Evolutionary conservation across 2,113 vertebrate genomes (phyloP), one percentile per base, ranked within the genome.

Genomic region (Dipodomys ordii): DNA sequence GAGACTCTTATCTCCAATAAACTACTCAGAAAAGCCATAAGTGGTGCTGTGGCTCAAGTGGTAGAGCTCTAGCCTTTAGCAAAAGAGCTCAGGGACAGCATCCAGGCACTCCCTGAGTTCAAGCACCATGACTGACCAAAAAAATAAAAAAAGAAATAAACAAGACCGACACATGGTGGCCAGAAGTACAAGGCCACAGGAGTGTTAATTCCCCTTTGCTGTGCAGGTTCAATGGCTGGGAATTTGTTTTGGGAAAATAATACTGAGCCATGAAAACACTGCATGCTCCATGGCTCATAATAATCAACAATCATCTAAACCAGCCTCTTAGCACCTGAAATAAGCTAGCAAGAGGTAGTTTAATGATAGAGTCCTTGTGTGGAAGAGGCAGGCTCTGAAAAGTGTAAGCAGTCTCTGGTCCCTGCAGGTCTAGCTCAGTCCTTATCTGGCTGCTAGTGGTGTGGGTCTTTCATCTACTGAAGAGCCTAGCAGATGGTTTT

Each of bases 401-500:
- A 39, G 35, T 30, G 35, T 68, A 6, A 27, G 2, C 22, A 7
- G 18, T 44, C 82, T 27, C 25, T 27, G 16, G 15, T 10, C 73
- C 44, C 53, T 18, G 1, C 27, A 67, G 49, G 62, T 32, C 67
- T 35, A 46, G 6, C 28, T 0, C 83, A 49, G 8, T 74, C 32
- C 8, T 12, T 44, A 23, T 67, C 23, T 0, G 90, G 68, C 90
- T 69, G 60, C 73, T 67, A 2, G 0, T 4, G 35, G 84, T 2
- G 0, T 1, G 0, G 44, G 81, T 90, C 86, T 72, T 35, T 64
- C 25, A 16, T 3, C 35, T 30, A 32, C 25, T 23, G 32, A 27
- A 39, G 67, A 81, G 44, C 65, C 44, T 15, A 15, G 90, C 95
- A 92, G 93, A 83, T 78, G 94, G 94, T 15, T 91, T 69, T 39